These are phyloP conservation scores for Drosophila melanosoma DNA, from an alignment of 2,888 invertebrate species.

Conservation along the genomic window DNA sequence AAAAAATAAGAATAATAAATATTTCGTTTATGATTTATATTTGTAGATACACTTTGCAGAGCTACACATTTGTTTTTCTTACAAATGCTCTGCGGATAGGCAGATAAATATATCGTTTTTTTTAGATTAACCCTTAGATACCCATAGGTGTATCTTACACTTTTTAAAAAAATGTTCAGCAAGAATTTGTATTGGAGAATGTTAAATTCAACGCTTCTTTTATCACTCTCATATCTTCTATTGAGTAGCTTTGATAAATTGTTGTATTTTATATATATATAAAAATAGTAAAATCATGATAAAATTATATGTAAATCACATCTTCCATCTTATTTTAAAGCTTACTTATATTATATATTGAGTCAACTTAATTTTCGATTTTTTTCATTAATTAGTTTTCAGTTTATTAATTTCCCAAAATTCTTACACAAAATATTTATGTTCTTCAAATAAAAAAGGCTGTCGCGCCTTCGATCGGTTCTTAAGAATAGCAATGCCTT, in stretches of 20 bases:
- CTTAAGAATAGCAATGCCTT: background rate
- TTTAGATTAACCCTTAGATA: background rate
- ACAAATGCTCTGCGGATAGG: background rate
- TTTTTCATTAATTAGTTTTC: background rate
- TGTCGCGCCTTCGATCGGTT: background rate
- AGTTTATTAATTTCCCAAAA: background rate
- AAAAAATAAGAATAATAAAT: background rate
- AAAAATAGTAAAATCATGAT: background rate
- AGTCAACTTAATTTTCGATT: background rate
- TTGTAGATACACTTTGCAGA: background rate
- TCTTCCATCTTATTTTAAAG: too few relatives aligned
- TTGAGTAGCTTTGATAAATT: rapidly evolving
- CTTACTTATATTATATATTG: background rate
- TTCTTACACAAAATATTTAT: background rate
- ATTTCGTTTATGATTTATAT: background rate
- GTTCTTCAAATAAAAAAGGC: background rate
- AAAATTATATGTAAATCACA: background rate
- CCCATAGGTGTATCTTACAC: background rate
- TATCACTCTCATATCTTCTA: background rate
- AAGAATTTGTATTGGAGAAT: background rate
- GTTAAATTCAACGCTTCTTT: background rate
- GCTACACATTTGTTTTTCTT: background rate
- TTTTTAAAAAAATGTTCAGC: background rate
- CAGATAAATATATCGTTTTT: background rate
- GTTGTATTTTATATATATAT: background rate